Evolutionary conservation across 2,113 vertebrate species (phyloP), one percentile per base, ranked within the genome.

Genomic region (Asarcornis scutulata): DNA sequence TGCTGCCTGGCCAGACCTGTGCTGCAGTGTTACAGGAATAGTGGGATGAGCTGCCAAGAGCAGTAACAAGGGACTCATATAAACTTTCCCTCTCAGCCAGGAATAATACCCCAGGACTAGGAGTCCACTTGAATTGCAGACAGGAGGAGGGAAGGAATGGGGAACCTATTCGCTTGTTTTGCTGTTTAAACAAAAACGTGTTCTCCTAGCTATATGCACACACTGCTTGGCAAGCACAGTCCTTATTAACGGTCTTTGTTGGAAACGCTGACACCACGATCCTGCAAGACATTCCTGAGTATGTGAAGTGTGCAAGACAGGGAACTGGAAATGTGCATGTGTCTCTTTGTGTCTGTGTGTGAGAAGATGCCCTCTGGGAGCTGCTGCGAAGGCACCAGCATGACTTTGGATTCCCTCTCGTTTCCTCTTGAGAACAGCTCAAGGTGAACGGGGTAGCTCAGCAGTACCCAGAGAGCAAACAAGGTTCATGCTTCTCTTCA

Each of bases 41-140:
- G 71, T 73, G 55, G 91, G 92, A 94, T 88, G 84, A 82, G 81
- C 91, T 96, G 96, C 96, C 97, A 97, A 96, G 66, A 90, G 56
- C 68, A 27, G 44, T 88, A 96, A 94, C 91, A 58, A 90, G 93
- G 90, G 91, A 83, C 76, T 83, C 81, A 71, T 82, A 93, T 85
- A 95, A 95, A 94, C 81, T 62, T 80, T 84, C 75, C 74, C 63
- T 78, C 89, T 89, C 85, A 94, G 90, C 95, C 91, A 92, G 92
- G 60, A 92, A 95, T 96, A 96, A 96, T 91, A 97, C 76, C 46
- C 36, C 2, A 86, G 94, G 88, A 94, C 83, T 58, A 84, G 58
- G 68, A 86, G 92, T 81, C 90, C 67, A 59, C 81, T 68, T 66
- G 88, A 96, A 87, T 22, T 93, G 69, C 88, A 93, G 91, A 88